A percentile compares a stretch with the other conserved stretches of the same genome.
phyloP scores from a whole-genome alignment of 1,140 invertebrate genomes.

The Pogonus chalceus region DNA sequence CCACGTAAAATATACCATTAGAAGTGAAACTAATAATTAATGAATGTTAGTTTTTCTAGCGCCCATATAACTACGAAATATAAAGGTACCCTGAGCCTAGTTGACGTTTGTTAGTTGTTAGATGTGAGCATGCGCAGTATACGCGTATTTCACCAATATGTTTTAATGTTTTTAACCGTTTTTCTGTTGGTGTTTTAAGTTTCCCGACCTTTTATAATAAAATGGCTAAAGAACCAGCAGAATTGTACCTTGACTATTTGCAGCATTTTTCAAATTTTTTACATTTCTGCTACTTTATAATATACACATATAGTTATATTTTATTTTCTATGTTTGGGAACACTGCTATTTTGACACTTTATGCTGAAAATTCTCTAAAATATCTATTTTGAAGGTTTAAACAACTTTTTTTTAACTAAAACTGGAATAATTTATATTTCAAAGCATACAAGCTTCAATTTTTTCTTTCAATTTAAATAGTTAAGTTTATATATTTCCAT shows the following conservation, averaged over 20 bases:
- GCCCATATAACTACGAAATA: not conserved
- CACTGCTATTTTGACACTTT: not conserved
- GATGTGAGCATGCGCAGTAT: not conserved
- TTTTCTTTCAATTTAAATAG: too few species aligned
- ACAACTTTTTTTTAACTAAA: too few species aligned
- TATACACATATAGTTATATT: not conserved
- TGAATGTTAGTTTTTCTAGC: not conserved
- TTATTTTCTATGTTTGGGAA: not conserved
- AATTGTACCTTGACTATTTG: not conserved
- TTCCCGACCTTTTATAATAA: not conserved
- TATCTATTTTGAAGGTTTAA: too few species aligned
- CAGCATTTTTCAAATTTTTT: not conserved
- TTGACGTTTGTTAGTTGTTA: not conserved
- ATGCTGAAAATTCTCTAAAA: not conserved
- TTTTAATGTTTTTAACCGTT: not conserved
- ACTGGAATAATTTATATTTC: too few species aligned
- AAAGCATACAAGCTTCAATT: too few species aligned
- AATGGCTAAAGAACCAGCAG: not conserved
- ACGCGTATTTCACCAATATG: not conserved
- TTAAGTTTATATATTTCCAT: too few species aligned
- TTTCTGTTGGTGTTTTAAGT: not conserved
- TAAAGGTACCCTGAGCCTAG: not conserved
- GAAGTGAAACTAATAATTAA: too few species aligned
- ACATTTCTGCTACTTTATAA: not conserved
- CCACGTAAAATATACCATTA: too few species aligned